These are phyloP conservation scores for Pachypeltis micranthus DNA, from an alignment of 1,140 invertebrate species.

Conservation along the genomic window DNA sequence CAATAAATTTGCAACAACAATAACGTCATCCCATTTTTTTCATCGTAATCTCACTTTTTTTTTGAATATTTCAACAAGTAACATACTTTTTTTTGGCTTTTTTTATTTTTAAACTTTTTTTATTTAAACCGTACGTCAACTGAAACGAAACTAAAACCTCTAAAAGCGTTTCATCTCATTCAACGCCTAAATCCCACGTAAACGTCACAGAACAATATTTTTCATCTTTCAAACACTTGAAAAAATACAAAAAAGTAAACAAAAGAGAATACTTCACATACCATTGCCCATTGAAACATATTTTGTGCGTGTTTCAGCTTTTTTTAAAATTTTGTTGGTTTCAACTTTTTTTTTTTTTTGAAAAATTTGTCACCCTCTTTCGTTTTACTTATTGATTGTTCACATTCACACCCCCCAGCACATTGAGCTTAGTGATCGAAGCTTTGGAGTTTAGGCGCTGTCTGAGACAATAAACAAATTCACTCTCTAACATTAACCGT, in stretches of 20 bases:
- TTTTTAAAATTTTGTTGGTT: neutral
- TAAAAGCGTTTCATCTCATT: too few species aligned
- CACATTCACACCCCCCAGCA: too few species aligned
- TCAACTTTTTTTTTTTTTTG: neutral
- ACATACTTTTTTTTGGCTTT: neutral
- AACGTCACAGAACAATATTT: neutral
- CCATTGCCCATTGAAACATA: neutral
- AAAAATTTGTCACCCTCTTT: too few species aligned
- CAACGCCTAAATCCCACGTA: neutral
- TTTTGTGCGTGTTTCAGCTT: neutral
- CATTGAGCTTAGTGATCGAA: neutral
- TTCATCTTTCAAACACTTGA: neutral
- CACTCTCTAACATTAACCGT: neutral
- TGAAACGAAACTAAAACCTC: too few species aligned
- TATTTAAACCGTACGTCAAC: too few species aligned
- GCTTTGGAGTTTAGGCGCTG: too few species aligned
- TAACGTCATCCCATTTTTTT: conserved; percentile 18
- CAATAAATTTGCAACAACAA: conserved; percentile 24
- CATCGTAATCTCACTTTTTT: neutral
- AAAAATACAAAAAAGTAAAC: neutral
- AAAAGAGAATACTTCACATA: neutral
- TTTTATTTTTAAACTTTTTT: neutral
- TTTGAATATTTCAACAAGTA: conserved; percentile 11
- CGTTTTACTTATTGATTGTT: too few species aligned
- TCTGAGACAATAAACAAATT: neutral